Evolutionary conservation across 2,888 invertebrate genomes (phyloP), one percentile per base, ranked within the genome.

Genomic region (Cheilosia urbana): DNA sequence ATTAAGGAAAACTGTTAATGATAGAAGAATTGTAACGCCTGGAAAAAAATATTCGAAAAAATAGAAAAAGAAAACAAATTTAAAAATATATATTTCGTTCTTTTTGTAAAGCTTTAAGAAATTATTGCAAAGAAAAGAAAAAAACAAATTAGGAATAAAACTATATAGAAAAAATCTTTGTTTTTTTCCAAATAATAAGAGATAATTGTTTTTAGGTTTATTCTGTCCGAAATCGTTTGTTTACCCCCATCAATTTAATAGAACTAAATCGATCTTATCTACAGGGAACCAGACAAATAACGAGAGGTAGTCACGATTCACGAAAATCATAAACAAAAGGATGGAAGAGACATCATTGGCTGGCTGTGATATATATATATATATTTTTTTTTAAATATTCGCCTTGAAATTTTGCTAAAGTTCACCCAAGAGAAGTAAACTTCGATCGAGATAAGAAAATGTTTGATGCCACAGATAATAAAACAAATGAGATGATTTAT

Each of bases 1-100:
- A 94, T 98, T 97, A 94, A 98, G 96, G 95, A 98, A 98, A 93
- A 98, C 98, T 94, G 98, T 98, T 95, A 98, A 96, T 93, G 98
- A 98, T 93, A 98, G 96, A 93, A 98, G 96, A 93, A 98, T 98
- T 93, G 97, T 98, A 94, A 98, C 97, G 94, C 97, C 98, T 98
- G 96, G 93, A 95, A 94, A 90, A 90, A 88, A 89, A 88, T 87
- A 88, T 89, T 84, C 89, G 89, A 89, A 89, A 66, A 89, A 81
- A 88, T 85, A 80, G 87, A 89, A 65, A 87, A 83, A 87, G 88
- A 88, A 89, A 88, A 87, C 21, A 15, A 51, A 24, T 51, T 51
- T 15, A 51, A 51, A 27, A 51, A 15, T 51, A 88, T 89, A 88
- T 88, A 89, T 51, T 77, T 88, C 40, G 73, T 85, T 76, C 76